A percentile compares a stretch with the other conserved stretches of the same genome.
phyloP scores from a whole-genome alignment of 2,113 vertebrate genomes.

The Psophia crepitans region DNA sequence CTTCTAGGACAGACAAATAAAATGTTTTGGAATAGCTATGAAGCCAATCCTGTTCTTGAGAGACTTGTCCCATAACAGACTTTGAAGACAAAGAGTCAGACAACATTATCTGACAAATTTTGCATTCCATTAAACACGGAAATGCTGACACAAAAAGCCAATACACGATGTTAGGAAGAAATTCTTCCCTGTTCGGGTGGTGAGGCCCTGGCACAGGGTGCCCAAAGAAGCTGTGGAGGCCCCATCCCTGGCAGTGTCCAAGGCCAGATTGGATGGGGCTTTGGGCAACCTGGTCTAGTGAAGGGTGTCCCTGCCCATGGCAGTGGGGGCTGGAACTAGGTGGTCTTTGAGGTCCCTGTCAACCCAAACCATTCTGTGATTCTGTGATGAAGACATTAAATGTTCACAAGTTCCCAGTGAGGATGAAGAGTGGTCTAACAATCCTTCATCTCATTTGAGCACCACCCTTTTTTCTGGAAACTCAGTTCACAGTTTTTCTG shows the following conservation, averaged over 20 bases:
- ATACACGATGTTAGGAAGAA: no score
- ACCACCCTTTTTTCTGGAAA: neutral
- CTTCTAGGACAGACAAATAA: neutral
- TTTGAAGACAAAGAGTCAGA: neutral
- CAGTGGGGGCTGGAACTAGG: no score
- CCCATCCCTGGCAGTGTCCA: no score
- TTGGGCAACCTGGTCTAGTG: no score
- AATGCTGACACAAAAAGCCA: neutral
- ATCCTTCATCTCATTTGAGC: neutral
- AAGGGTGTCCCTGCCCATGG: no score
- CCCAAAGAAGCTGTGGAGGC: no score
- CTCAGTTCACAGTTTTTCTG: neutral
- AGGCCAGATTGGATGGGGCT: no score
- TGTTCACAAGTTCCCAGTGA: neutral
- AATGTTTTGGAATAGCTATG: neutral
- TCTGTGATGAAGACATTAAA: neutral
- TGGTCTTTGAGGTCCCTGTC: no score
- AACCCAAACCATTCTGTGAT: no score
- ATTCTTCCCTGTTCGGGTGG: no score
- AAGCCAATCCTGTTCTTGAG: neutral
- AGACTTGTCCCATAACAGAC: neutral
- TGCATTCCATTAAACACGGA: neutral
- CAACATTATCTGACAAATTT: neutral
- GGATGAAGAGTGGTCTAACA: neutral
- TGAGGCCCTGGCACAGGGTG: no score